phyloP scores from a whole-genome alignment of 1,140 invertebrate genomes.

The Chrysoperla carnea region DNA sequence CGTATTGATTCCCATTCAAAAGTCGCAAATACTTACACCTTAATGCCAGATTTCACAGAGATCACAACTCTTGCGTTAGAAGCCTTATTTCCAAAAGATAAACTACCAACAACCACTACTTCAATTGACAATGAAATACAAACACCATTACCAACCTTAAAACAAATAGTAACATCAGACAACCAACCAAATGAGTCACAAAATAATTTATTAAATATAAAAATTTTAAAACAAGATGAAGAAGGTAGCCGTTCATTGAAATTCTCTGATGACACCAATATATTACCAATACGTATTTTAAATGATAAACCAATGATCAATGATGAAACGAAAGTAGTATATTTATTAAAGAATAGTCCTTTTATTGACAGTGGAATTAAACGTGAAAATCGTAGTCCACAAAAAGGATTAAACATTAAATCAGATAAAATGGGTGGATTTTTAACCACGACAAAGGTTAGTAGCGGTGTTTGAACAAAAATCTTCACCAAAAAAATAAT shows the following conservation, averaged over 20 bases:
- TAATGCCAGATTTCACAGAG: background rate
- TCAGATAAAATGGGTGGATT: too few species aligned
- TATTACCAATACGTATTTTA: too few species aligned
- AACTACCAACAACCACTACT: background rate
- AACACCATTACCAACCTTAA: background rate
- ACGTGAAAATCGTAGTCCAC: background rate
- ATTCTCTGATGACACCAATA: too few species aligned
- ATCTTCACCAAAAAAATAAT: too few species aligned
- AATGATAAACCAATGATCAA: too few species aligned
- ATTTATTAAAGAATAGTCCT: too few species aligned
- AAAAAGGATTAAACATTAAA: background rate
- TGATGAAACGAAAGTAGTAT: too few species aligned
- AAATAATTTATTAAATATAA: background rate
- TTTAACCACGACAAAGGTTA: too few species aligned
- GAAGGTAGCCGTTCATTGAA: background rate
- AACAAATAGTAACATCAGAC: background rate
- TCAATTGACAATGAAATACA: background rate
- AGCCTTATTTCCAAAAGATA: background rate
- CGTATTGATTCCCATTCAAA: background rate
- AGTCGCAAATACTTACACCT: background rate
- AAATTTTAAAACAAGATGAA: background rate
- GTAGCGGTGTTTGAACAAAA: too few species aligned
- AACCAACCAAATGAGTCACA: background rate
- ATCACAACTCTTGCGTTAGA: background rate
- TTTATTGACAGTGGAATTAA: too few species aligned